Evolutionary conservation across 2,888 invertebrate species (phyloP).

Genomic region (Pseudanteris insignis): DNA sequence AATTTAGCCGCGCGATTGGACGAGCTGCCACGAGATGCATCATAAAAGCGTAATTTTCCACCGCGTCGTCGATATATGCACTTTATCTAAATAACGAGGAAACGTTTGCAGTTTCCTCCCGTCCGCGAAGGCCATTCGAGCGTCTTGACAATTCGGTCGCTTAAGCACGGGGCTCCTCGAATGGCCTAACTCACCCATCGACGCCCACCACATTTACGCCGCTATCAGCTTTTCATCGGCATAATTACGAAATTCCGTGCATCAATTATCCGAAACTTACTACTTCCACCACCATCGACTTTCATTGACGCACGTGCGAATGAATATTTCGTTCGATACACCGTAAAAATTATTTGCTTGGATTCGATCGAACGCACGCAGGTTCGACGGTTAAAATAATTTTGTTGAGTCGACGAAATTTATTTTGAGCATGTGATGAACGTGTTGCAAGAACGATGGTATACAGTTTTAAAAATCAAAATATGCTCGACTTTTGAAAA

Average conservation of each 20-base stretch:
- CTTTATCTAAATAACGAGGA: conserved; percentile 48
- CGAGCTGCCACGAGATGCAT: conserved; percentile 8
- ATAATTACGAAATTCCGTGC: conserved; percentile 32
- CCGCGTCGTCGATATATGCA: conserved; percentile 16
- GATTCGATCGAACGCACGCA: too few species aligned
- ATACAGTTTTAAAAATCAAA: too few species aligned
- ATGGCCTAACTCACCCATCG: conserved; percentile 23
- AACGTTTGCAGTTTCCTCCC: conserved; percentile 46
- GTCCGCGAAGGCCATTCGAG: conserved; percentile 35
- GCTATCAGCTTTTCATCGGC: conserved; percentile 29
- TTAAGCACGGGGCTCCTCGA: conserved; percentile 18
- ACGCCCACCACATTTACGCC: conserved; percentile 29
- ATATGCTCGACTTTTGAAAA: too few species aligned
- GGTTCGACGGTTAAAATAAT: neutral
- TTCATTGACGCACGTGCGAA: too few species aligned
- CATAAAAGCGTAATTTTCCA: conserved; percentile 31
- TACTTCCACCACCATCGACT: too few species aligned
- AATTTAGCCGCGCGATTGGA: conserved; percentile 13
- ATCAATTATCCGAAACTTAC: conserved; percentile 12
- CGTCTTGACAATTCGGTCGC: conserved; percentile 28
- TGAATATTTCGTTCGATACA: too few species aligned
- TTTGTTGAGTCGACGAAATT: neutral
- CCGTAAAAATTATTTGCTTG: too few species aligned
- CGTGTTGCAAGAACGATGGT: too few species aligned
- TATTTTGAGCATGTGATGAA: too few species aligned